Evolutionary conservation across 2,113 vertebrate species (phyloP), one percentile per base, ranked within the genome.

Genomic region (Actinemys pallida): DNA sequence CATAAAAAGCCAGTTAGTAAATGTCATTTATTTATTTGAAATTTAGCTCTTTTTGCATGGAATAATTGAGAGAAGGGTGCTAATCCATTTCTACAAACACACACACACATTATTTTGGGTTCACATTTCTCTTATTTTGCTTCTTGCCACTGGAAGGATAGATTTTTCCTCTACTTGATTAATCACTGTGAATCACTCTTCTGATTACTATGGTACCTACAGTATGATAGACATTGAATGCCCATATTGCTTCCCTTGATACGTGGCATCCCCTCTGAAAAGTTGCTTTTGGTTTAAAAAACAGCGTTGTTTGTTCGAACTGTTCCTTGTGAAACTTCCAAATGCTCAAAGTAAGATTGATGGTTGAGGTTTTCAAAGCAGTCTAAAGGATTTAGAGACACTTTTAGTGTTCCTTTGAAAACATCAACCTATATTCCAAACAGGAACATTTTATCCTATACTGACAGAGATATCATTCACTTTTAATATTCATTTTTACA

Each of bases 401-500:
- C 29, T 50, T 52, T 31, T 80, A 80, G 49, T 50, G 50, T 25
- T 82, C 19, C 59, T 93, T 50, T 54, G 56, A 84, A 94, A 92
- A 57, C 8, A 52, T 86, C 27, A 65, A 5, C 29, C 7, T 45
- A 19, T 72, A 83, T 87, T 47, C 84, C 78, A 3, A 2, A 17
- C 69, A 81, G 39, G 31, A 56, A 92, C 27, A 89, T 89, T 86
- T 96, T 92, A 20, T 42, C 10, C 87, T 56, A 89, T 57, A 87
- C 88, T 69, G 50, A 81, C n/a, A 20, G 16, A 83, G 88, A 24
- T 5, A 17, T 47, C 59, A 87, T 91, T 89, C 62, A 75, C 83
- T 93, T 91, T n/a, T 85, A 42, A 42, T 16, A 31, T 31, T 53
- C 27, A 16, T 25, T 69, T 90, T 72, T 86, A 57, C 31, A 83